Evolutionary conservation across 2,113 vertebrate genomes (phyloP).

Genomic region (Amblyornis subalaris): DNA sequence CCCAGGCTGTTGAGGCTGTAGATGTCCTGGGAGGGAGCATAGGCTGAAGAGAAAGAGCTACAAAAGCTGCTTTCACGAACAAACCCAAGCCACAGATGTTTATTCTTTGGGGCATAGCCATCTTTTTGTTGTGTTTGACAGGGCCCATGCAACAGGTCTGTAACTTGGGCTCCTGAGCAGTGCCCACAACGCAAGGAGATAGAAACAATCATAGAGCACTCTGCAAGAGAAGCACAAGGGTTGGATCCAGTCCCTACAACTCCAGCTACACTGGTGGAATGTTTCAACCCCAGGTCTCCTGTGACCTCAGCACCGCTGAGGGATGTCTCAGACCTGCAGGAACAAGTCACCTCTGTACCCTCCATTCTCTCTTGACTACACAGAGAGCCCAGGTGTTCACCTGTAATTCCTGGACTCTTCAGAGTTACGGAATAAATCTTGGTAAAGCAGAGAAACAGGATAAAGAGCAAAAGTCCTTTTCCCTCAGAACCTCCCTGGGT

Average conservation of each 20-base stretch:
- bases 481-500: background rate
- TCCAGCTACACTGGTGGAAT: background rate
- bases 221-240: background rate
- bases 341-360: background rate
- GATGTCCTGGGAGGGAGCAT: background rate
- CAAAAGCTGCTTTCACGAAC: background rate
- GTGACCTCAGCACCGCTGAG: background rate
- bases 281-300: background rate
- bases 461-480: background rate
- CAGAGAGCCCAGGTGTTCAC: background rate
- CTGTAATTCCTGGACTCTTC: background rate
- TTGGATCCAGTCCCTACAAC: background rate
- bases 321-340: background rate
- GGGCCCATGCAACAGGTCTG: background rate
- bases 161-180: background rate
- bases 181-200: background rate
- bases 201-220: background rate
- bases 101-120: background rate
- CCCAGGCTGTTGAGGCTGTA: background rate
- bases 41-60: background rate
- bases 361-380: background rate
- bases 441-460: background rate
- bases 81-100: background rate
- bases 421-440: background rate
- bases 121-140: background rate